phyloP scores from a whole-genome alignment of 2,797 vertebrate genomes.

The Sternarchorhynchus goeldii region DNA sequence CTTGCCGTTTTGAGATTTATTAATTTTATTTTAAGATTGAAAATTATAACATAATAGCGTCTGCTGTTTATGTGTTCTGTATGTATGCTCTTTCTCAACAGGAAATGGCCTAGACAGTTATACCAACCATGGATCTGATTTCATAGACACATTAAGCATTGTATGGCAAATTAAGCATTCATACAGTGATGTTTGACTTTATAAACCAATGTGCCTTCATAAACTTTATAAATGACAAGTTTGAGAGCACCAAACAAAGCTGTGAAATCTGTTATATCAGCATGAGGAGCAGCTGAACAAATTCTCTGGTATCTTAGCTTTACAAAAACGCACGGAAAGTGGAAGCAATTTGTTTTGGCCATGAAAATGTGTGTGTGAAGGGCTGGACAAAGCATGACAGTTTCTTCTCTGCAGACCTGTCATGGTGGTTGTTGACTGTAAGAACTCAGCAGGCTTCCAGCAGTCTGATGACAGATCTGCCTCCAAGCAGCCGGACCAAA shows the following conservation, averaged over 20 bases:
- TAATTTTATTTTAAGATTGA: neutral
- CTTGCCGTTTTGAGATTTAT: neutral
- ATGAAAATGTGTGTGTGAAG: no score
- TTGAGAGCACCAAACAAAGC: neutral
- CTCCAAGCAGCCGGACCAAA: neutral
- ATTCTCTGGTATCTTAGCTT: no score
- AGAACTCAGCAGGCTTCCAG: neutral
- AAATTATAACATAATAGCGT: neutral
- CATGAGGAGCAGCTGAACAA: neutral
- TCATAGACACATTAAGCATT: conserved; percentile 2
- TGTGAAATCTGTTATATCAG: neutral
- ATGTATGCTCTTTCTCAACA: neutral
- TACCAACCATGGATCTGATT: neutral
- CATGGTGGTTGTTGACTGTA: neutral
- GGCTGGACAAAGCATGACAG: neutral
- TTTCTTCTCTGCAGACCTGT: neutral
- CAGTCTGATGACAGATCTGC: conserved; percentile 7
- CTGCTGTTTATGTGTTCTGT: neutral
- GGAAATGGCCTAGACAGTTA: neutral
- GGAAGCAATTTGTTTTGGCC: no score
- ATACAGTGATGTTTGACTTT: neutral
- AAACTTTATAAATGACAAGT: neutral
- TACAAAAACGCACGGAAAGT: no score
- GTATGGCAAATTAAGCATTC: neutral
- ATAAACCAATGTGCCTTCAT: neutral